Conservation (phyloP, 2,113 vertebrate genomes). For the Butorides virescens region DNA sequence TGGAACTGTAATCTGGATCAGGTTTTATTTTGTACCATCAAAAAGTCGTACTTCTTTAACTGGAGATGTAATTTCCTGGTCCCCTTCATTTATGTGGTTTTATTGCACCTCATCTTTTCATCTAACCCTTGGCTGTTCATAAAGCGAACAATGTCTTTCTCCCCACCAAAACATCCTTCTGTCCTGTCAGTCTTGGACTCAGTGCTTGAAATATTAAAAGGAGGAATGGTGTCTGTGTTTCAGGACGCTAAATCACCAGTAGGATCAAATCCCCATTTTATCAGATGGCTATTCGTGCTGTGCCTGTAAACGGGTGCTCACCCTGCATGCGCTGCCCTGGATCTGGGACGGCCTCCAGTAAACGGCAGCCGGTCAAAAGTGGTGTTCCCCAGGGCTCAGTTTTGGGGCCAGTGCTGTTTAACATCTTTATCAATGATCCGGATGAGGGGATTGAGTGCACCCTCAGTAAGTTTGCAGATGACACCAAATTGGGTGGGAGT, state of each 20-base stretch:
- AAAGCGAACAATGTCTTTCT: not conserved
- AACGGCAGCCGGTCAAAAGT: too few species aligned
- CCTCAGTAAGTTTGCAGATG: too few species aligned
- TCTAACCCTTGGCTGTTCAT: not conserved
- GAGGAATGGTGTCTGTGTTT: not conserved
- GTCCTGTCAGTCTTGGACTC: not conserved
- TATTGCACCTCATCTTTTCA: not conserved
- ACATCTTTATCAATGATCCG: too few species aligned
- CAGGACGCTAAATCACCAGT: not conserved
- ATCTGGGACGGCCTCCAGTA: not conserved
- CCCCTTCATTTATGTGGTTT: not conserved
- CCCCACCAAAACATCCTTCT: not conserved
- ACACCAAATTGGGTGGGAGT: too few species aligned
- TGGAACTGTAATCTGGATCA: not conserved
- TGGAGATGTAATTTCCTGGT: conserved; percentile 10
- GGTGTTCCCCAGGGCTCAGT: too few species aligned
- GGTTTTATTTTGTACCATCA: not conserved
- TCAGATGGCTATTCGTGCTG: accelerated
- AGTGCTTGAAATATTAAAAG: not conserved
- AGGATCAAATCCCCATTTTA: not conserved
- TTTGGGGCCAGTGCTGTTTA: too few species aligned
- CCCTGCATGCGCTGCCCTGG: not conserved
- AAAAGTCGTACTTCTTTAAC: not conserved
- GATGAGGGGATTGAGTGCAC: too few species aligned
- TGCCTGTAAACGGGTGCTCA: not conserved